A percentile compares a stretch with the other conserved stretches of the same genome.
Evolutionary conservation across 2,113 vertebrate species (phyloP).

Genomic region (Centropus unirufus): DNA sequence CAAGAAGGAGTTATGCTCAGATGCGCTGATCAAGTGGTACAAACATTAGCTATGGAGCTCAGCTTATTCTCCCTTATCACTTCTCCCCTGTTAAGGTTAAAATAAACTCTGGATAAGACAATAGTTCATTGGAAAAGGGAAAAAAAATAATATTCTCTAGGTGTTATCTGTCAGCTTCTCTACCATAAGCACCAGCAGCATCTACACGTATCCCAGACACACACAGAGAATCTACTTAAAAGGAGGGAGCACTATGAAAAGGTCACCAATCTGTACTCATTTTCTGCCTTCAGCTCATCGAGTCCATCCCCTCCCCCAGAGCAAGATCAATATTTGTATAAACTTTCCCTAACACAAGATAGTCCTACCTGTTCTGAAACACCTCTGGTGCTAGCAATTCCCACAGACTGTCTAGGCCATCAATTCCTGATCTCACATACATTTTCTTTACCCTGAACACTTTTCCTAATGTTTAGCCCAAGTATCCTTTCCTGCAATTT

Average conservation of each 20-base stretch:
- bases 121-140: neutral
- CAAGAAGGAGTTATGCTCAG: neutral
- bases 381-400: neutral
- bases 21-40: neutral
- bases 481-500: neutral
- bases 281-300: neutral
- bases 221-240: neutral
- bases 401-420: neutral
- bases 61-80: neutral
- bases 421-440: neutral
- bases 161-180: neutral
- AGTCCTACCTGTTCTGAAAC: neutral
- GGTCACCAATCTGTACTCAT: neutral
- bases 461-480: neutral
- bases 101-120: neutral
- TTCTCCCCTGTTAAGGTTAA: neutral
- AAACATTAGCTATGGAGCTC: neutral
- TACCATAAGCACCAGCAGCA: neutral
- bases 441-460: neutral
- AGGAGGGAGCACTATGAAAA: neutral
- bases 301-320: neutral
- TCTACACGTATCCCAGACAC: neutral
- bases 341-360: neutral
- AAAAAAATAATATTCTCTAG: neutral
- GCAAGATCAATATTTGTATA: neutral